Percentiles rank a stretch among this genome's conserved stretches.
Evolutionary conservation across 2,797 vertebrate species (phyloP).

Genomic region (Diglossa cyanea): DNA sequence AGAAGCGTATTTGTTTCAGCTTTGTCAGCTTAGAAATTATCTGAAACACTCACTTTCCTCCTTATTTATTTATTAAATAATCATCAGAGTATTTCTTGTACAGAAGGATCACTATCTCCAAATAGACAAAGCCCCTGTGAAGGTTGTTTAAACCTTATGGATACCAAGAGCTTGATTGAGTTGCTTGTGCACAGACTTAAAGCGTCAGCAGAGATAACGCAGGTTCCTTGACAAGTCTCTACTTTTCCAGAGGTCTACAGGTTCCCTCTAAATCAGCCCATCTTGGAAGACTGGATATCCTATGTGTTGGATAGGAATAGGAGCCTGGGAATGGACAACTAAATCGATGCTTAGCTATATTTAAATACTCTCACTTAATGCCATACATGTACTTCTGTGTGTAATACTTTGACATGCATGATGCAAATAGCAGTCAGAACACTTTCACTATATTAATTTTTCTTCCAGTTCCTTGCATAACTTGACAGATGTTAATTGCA

Average conservation of each 20-base stretch:
- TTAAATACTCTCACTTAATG: neutral
- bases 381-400: fast-evolving
- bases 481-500: slow-evolving; percentile 1
- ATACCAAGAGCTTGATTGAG: neutral
- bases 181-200: neutral
- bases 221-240: neutral
- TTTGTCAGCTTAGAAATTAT: neutral
- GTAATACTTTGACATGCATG: neutral
- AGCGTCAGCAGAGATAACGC: neutral
- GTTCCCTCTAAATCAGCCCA: neutral
- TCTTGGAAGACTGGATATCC: neutral
- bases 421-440: neutral
- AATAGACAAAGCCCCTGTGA: neutral
- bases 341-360: neutral
- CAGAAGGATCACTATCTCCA: neutral
- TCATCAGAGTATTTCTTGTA: neutral
- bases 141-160: neutral
- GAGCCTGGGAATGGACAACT: neutral
- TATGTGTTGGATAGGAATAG: neutral
- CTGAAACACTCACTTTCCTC: neutral
- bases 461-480: neutral
- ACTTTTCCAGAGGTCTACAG: neutral
- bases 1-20: neutral
- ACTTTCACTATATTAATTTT: neutral
- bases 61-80: neutral